These are phyloP conservation scores for Agapornis roseicollis DNA, from an alignment of 2,113 vertebrate genomes.

Conservation along the genomic window DNA sequence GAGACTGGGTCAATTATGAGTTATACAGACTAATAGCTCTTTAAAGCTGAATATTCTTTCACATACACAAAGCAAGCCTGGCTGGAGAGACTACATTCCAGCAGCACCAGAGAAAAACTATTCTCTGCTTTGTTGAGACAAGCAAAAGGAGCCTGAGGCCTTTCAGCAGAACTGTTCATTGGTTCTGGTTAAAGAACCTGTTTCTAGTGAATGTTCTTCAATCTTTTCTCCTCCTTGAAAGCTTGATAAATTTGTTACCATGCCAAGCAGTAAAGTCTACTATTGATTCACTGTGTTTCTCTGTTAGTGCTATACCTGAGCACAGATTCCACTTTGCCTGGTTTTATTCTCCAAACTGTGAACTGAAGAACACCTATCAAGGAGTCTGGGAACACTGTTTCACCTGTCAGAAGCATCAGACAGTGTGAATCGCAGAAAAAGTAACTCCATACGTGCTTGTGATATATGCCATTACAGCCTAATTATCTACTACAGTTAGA, in stretches of 20 bases:
- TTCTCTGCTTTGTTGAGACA: not conserved
- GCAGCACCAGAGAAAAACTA: not conserved
- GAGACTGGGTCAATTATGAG: not conserved
- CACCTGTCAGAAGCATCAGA: not conserved
- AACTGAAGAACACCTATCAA: not conserved
- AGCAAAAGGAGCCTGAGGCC: not conserved
- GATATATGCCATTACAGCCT: not conserved
- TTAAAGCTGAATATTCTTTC: not conserved
- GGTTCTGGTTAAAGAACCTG: not conserved
- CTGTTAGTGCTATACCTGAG: not conserved
- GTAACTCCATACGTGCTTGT: not conserved
- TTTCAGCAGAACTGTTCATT: not conserved
- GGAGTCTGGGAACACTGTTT: not conserved
- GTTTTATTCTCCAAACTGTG: not conserved
- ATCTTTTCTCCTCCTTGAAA: not conserved
- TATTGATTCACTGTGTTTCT: not conserved
- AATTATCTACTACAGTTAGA: not conserved
- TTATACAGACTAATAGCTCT: not conserved
- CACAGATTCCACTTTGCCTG: not conserved
- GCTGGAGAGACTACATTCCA: conserved; percentile 28
- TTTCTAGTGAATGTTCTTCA: not conserved
- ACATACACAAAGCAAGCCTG: not conserved
- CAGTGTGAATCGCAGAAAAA: not conserved
- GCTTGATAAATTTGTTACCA: not conserved
- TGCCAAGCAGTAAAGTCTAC: not conserved